Base-by-base conservation (phyloP, 2,797 vertebrate species). In the Gambusia yucatana region DNA sequence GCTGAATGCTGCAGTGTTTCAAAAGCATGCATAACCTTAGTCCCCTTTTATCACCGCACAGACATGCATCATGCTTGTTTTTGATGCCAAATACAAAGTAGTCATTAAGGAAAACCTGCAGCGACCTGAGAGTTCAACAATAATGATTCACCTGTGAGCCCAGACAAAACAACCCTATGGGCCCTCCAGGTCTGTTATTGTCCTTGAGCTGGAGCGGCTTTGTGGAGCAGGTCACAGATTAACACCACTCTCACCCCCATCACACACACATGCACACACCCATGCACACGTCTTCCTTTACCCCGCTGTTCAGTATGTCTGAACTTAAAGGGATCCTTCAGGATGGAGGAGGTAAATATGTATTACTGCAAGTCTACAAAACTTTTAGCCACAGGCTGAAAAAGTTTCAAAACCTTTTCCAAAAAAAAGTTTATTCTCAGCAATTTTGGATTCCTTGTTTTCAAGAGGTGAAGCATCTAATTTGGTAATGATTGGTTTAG, bases 191-290 rank as follows among this genome's bases (percentile, higher is more conserved):
- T 16, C 65, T 11, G 43, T 46, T 36, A 48, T n/a, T 44, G 79
- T 72, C 44, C 52, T 76, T 76, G 17, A 72, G 52, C 73, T 43
- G 72, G 59, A 78, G 77, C 20, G 1, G 20, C 6, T 65, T 36
- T 63, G 57, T 33, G 36, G 72, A 55, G 46, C 17, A 57, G 48
- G 72, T 75, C 50, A 70, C 63, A 75, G 14, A 73, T 63, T 70
- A 6, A 65, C 33, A 22, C n/a, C 39, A 33, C 44, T 33, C 46
- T 8, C 61, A 5, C 13, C 3, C 57, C 28, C 57, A 33, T 11
- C 50, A 28, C 11, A 30, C 57, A 6, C 11, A 30, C 55, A 61
- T 13, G 1, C 57, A 30, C 0, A 14, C 59, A 17, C 28, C 2
- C 14, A 30, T 2, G 6, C 59, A 36, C 1, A 7, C 17, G 7